Conservation (phyloP, 2,888 invertebrate species). For the Nemurella pictetii region DNA sequence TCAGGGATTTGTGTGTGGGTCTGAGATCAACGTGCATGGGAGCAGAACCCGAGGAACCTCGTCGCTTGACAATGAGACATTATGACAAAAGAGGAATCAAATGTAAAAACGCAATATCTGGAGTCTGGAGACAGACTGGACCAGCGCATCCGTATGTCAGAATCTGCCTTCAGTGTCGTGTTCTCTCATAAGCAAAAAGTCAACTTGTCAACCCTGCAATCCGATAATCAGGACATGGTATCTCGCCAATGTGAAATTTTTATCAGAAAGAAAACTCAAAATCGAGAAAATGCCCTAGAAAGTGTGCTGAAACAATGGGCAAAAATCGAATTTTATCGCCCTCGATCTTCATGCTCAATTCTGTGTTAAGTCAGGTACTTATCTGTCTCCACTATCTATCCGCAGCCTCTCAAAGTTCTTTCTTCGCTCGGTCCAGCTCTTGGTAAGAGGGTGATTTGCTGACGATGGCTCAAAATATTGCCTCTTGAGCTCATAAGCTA, state of each 20-base stretch:
- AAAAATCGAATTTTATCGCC: background rate
- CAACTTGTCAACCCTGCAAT: too few relatives aligned
- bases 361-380: conserved; percentile 9
- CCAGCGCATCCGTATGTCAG: too few relatives aligned
- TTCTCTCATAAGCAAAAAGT: too few relatives aligned
- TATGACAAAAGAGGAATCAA: too few relatives aligned
- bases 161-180: too few relatives aligned
- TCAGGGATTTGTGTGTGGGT: too few relatives aligned
- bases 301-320: background rate
- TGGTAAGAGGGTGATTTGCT: background rate
- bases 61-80: too few relatives aligned
- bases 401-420: background rate
- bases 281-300: background rate
- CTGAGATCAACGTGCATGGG: too few relatives aligned
- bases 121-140: too few relatives aligned
- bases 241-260: conserved; percentile 16
- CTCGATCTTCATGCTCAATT: background rate
- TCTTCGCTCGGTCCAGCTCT: background rate
- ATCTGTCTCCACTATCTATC: background rate
- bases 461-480: conserved; percentile 11
- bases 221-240: too few relatives aligned
- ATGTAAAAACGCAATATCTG: too few relatives aligned
- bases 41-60: too few relatives aligned
- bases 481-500: conserved; percentile 8
- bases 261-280: background rate